These are phyloP conservation scores for Macrotus californicus DNA, from an alignment of 2,113 vertebrate species.

Conservation along the genomic window DNA sequence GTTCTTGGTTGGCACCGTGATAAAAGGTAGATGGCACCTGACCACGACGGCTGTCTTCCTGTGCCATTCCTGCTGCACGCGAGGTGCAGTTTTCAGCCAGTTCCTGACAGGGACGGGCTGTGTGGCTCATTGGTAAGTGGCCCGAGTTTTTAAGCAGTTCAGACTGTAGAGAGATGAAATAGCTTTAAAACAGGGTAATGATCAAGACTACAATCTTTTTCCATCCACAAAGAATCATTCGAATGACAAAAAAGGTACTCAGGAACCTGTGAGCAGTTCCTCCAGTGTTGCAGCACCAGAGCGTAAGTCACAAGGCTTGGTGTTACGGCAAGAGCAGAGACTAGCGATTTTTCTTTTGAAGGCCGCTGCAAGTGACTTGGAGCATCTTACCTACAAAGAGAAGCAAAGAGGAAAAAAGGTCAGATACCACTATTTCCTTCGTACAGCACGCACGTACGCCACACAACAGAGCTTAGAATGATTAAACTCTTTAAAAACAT, in stretches of 20 bases:
- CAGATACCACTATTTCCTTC: conserved; percentile 35
- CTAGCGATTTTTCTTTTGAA: conserved; percentile 69
- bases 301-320: conserved; percentile 53
- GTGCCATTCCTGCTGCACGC: conserved; percentile 90
- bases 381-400: conserved; percentile 75
- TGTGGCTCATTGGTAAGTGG: conserved; percentile 84
- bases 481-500: neutral
- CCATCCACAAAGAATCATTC: conserved; percentile 66
- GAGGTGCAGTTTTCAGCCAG: conserved; percentile 85
- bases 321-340: conserved; percentile 67
- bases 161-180: conserved; percentile 58
- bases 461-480: neutral
- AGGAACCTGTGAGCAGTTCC: conserved; percentile 33
- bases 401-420: conserved; percentile 57
- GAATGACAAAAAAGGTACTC: conserved; percentile 10
- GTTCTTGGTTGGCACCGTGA: conserved; percentile 87
- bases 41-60: conserved; percentile 87
- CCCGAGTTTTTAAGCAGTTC: conserved; percentile 72
- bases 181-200: conserved; percentile 57
- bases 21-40: conserved; percentile 87
- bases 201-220: conserved; percentile 54
- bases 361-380: conserved; percentile 58
- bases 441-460: neutral
- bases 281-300: conserved; percentile 65
- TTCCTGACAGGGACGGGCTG: conserved; percentile 86